These are phyloP conservation scores for Rhabdophis nuchalis DNA, from an alignment of 2,797 vertebrate species.

Conservation along the genomic window DNA sequence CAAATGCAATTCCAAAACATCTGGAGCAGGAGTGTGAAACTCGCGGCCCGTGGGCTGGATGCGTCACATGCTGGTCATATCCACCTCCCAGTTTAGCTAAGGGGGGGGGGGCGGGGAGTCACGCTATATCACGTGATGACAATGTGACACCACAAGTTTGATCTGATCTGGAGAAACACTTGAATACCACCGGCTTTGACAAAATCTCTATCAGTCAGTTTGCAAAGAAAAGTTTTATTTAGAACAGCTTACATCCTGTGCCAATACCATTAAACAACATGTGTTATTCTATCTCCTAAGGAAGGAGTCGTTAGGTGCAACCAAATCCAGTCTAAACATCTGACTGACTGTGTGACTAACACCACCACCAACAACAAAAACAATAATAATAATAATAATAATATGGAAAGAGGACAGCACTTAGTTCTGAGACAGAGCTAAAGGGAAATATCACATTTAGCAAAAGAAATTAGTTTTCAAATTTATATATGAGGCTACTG, in stretches of 20 bases:
- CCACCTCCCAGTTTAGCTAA: too few species aligned
- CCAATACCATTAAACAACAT: not conserved
- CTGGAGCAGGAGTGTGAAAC: not conserved
- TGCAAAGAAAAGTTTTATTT: not conserved
- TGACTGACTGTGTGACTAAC: not conserved
- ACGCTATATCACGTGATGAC: too few species aligned
- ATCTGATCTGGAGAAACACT: not conserved
- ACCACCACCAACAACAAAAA: too few species aligned
- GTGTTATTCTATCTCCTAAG: not conserved
- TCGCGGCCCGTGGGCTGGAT: too few species aligned
- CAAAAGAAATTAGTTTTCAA: not conserved
- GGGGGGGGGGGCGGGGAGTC: too few species aligned
- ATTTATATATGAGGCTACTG: not conserved
- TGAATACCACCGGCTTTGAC: not conserved
- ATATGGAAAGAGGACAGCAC: not conserved
- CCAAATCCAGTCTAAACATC: not conserved
- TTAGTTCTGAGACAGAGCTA: not conserved
- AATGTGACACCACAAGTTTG: too few species aligned
- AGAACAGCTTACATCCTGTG: not conserved
- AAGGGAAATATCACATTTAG: not conserved
- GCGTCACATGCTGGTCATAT: too few species aligned
- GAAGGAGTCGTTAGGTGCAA: not conserved
- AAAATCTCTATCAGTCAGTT: not conserved
- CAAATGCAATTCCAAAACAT: not conserved
- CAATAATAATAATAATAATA: not conserved